phyloP scores from a whole-genome alignment of 1,140 invertebrate species.

The Drosophila sucinea region DNA sequence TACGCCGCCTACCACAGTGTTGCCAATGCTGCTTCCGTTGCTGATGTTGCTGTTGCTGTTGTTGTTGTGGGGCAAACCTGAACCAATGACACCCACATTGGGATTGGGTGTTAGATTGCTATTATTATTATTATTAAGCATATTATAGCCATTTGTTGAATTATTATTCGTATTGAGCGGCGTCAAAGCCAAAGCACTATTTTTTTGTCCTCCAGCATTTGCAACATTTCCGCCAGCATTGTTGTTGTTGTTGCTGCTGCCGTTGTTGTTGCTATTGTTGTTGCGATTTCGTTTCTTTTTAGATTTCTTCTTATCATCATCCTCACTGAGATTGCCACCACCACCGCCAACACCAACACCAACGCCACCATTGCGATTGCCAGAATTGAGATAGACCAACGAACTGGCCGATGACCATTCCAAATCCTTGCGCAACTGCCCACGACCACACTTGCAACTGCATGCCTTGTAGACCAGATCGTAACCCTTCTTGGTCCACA shows the following conservation, averaged over 20 bases:
- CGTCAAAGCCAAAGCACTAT: neutral
- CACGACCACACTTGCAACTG: constrained; percentile 93
- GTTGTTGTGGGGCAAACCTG: constrained; percentile 71
- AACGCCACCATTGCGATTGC: constrained; percentile 29
- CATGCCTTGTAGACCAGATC: constrained; percentile 96
- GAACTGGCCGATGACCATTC: constrained; percentile 90
- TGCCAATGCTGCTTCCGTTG: constrained; percentile 21
- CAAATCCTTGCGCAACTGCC: constrained; percentile 96
- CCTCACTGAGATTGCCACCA: constrained; percentile 64
- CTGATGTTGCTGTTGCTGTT: constrained; percentile 49
- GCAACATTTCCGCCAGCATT: constrained; percentile 18
- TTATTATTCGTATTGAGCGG: constrained; percentile 7
- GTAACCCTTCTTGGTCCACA: constrained; percentile 99
- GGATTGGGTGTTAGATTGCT: constrained; percentile 58
- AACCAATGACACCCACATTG: constrained; percentile 79
- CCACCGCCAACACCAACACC: constrained; percentile 28
- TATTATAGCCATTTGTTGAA: constrained; percentile 1
- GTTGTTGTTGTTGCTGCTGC: constrained; percentile 45
- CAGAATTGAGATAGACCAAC: constrained; percentile 30
- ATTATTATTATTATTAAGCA: neutral
- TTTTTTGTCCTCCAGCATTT: neutral
- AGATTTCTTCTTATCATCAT: constrained; percentile 87
- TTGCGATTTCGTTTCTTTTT: constrained; percentile 88
- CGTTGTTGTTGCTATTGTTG: constrained; percentile 40
- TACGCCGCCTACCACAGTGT: neutral